Percentiles rank a stretch among this genome's conserved stretches.
These are phyloP conservation scores for Habroteleia sp. DNA, from an alignment of 2,888 invertebrate species.

Conservation along the genomic window DNA sequence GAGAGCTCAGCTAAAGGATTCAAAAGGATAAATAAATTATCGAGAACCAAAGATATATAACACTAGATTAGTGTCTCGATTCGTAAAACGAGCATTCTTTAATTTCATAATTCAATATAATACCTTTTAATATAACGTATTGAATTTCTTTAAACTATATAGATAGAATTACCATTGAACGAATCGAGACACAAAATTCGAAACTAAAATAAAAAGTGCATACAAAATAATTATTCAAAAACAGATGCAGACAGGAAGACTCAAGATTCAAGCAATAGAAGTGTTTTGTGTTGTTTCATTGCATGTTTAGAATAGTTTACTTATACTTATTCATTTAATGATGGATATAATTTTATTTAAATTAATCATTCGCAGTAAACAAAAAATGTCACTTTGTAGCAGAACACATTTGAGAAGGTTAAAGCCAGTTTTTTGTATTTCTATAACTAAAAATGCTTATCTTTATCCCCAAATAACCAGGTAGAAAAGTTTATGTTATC, in stretches of 20 bases:
- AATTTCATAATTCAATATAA: background rate
- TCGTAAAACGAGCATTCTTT: background rate
- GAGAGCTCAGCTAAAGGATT: conserved; percentile 65
- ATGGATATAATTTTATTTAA: too few species aligned
- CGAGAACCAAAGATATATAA: conserved; percentile 38
- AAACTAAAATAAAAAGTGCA: conserved; percentile 51
- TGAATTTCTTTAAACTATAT: background rate
- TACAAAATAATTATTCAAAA: conserved; percentile 57
- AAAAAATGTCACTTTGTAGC: conserved; percentile 32
- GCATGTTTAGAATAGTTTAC: too few species aligned
- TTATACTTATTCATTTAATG: too few species aligned
- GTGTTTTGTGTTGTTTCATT: conserved; percentile 25
- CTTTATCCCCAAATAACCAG: conserved; percentile 28
- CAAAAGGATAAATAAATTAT: conserved; percentile 68
- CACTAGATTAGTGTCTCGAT: conserved; percentile 40
- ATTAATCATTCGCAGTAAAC: conserved; percentile 1
- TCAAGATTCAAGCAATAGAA: conserved; percentile 49
- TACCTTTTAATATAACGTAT: background rate
- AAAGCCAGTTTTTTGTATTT: conserved; percentile 41
- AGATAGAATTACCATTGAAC: background rate
- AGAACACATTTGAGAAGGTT: conserved; percentile 37
- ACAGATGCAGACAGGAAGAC: conserved; percentile 46
- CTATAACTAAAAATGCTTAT: conserved; percentile 22
- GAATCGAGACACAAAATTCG: conserved; percentile 43
- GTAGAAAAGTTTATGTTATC: conserved; percentile 6